Evolutionary conservation across 2,888 invertebrate genomes (phyloP).

Genomic region (Dynastes grantii): DNA sequence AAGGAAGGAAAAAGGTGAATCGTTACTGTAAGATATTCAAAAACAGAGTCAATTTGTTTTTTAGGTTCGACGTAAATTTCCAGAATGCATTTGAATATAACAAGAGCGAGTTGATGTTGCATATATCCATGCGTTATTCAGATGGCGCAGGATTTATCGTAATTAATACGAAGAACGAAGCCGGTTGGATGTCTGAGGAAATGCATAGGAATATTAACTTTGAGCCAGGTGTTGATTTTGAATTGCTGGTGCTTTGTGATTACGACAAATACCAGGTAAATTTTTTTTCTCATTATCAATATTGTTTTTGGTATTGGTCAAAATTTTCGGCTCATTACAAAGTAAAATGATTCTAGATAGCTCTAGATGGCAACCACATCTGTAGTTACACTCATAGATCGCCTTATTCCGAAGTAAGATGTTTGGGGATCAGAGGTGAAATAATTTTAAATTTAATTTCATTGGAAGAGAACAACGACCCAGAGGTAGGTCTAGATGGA

Average conservation of each 20-base stretch:
- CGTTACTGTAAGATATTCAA: not conserved
- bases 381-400: constrained; percentile 18
- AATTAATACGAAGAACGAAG: constrained; percentile 10
- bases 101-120: constrained; percentile 26
- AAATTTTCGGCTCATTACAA: not conserved
- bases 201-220: constrained; percentile 33
- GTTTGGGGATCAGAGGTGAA: constrained; percentile 28
- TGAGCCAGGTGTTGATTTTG: constrained; percentile 26
- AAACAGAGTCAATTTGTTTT: not conserved
- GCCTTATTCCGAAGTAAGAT: constrained; percentile 24
- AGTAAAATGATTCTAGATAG: constrained; percentile 2
- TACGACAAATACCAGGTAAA: constrained; percentile 28
- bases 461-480: constrained; percentile 20
- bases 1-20: constrained; percentile 28
- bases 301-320: not conserved
- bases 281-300: not conserved
- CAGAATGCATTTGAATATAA: constrained; percentile 28
- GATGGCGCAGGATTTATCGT: constrained; percentile 29
- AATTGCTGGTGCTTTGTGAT: constrained; percentile 26
- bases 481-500: constrained; percentile 3
- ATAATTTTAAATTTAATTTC: constrained; percentile 28
- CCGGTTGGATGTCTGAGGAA: constrained; percentile 31
- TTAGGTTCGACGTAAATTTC: constrained; percentile 33
- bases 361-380: constrained; percentile 29
- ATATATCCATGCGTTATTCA: constrained; percentile 28